Evolutionary conservation across 2,797 vertebrate species (phyloP).

Genomic region (Poecile montanus): DNA sequence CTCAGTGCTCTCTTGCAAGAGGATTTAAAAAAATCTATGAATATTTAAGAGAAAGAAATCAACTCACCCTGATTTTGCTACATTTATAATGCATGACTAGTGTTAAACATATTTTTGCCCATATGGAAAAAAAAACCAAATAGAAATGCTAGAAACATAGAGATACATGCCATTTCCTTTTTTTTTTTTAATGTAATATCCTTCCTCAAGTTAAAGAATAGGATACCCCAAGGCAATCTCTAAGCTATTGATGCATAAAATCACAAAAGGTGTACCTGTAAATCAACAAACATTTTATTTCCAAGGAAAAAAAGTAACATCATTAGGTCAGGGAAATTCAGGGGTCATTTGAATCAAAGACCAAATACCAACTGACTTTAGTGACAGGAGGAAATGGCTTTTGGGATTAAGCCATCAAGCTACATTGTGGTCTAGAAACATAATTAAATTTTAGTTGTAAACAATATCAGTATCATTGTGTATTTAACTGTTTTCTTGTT

Average conservation of each 20-base stretch:
- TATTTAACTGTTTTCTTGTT: neutral
- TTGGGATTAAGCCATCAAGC: neutral
- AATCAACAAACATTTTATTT: conserved; percentile 2
- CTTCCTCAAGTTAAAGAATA: neutral
- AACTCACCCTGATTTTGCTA: neutral
- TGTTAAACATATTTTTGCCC: neutral
- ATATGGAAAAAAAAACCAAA: neutral
- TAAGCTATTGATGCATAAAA: neutral
- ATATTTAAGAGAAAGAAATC: neutral
- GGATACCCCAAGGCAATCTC: neutral
- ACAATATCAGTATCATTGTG: neutral
- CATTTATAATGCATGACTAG: neutral
- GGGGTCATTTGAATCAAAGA: neutral
- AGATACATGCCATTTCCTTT: neutral
- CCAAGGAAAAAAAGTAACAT: neutral
- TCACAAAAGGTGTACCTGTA: neutral
- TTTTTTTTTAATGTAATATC: neutral
- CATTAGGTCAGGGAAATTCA: neutral
- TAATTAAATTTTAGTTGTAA: neutral
- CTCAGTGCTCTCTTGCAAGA: neutral
- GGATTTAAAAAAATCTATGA: neutral
- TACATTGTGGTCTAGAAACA: neutral
- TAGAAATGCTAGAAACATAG: neutral
- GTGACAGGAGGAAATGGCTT: neutral
- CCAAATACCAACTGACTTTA: neutral